phyloP scores from a whole-genome alignment of 2,888 invertebrate genomes.

The Hermaeophaga mercurialis region DNA sequence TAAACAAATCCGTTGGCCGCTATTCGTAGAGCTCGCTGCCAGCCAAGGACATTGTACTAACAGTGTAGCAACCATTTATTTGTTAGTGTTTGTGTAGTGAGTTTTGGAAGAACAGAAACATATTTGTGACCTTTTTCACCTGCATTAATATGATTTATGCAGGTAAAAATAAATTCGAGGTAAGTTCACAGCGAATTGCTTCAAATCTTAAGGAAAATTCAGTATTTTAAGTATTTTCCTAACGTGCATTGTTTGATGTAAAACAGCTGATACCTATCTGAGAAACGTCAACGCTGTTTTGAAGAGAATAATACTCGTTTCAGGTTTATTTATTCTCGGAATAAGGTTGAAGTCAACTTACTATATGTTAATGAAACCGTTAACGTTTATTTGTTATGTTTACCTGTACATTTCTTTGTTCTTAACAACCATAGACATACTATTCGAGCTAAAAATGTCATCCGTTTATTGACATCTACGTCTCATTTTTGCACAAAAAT shows the following conservation, averaged over 20 bases:
- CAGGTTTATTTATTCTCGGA: conserved; percentile 19
- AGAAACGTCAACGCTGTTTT: conserved; percentile 51
- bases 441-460: conserved; percentile 51
- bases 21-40: conserved; percentile 43
- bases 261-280: conserved; percentile 63
- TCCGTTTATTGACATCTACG: conserved; percentile 50
- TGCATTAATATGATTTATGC: conserved; percentile 65
- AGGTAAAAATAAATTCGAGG: conserved; percentile 70
- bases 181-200: conserved; percentile 50
- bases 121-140: conserved; percentile 30
- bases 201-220: conserved; percentile 1
- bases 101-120: conserved; percentile 23
- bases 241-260: conserved; percentile 55
- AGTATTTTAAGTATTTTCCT: conserved; percentile 23
- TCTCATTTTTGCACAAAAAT: conserved; percentile 35
- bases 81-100: conserved; percentile 37
- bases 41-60: conserved; percentile 49
- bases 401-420: conserved; percentile 38
- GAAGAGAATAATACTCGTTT: conserved; percentile 28
- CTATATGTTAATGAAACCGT: not conserved
- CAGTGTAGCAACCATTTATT: conserved; percentile 37
- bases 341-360: not conserved
- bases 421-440: conserved; percentile 38
- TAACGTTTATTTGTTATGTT: conserved; percentile 17
- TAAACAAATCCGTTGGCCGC: conserved; percentile 50